Percentiles rank a stretch among this genome's conserved stretches.
Conservation (phyloP, 1,140 invertebrate genomes). For the Oscheius sp. region DNA sequence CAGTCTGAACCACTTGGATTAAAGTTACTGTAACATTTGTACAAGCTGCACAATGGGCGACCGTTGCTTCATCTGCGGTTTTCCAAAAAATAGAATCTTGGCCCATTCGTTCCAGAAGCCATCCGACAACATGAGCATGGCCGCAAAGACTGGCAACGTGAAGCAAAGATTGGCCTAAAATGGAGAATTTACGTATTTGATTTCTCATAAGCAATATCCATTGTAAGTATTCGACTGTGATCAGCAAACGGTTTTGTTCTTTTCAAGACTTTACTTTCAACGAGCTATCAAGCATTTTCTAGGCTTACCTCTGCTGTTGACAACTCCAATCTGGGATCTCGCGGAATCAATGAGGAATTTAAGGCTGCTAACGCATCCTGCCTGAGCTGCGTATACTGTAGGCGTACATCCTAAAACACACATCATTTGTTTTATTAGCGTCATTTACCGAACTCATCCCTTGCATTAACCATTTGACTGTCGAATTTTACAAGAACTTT, state of each 20-base stretch:
- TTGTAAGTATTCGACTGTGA: too few relatives aligned
- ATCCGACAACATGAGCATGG: conserved; percentile 38
- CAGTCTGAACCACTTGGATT: conserved; percentile 30
- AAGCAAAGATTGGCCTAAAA: conserved; percentile 40
- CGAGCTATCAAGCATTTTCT: too few relatives aligned
- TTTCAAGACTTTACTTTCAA: too few relatives aligned
- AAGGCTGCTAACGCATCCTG: conserved; percentile 35
- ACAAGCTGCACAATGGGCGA: conserved; percentile 44
- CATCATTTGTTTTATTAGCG: neutral
- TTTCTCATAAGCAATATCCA: neutral
- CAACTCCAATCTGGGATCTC: conserved; percentile 15
- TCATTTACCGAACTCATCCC: conserved; percentile 40
- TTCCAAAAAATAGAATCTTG: conserved; percentile 27
- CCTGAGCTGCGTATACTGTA: conserved; percentile 38
- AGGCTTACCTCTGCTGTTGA: conserved; percentile 24
- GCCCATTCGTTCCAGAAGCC: conserved; percentile 30
- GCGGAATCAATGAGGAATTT: conserved; percentile 38
- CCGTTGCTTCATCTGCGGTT: conserved; percentile 37
- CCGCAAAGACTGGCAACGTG: conserved; percentile 40
- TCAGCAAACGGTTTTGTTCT: too few relatives aligned
- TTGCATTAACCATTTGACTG: conserved; percentile 38
- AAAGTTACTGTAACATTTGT: neutral
- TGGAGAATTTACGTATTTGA: neutral
- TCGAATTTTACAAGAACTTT: conserved; percentile 35
- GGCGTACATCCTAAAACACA: conserved; percentile 38